These are phyloP conservation scores for Aquatica leii DNA, from an alignment of 2,888 invertebrate genomes.

Conservation along the genomic window DNA sequence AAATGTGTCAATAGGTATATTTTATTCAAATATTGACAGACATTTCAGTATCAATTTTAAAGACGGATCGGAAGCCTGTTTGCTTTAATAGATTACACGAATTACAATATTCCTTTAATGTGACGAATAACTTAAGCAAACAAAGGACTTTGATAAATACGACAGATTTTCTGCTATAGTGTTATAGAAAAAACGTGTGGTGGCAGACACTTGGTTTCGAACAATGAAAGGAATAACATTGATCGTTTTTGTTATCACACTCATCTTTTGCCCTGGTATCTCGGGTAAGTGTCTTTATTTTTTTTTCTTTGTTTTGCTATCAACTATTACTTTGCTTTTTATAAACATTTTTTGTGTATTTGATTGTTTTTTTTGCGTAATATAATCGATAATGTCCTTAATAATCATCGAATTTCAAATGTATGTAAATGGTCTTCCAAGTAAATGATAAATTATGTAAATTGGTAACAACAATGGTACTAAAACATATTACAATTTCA, in stretches of 20 bases:
- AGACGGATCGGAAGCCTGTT: slow-evolving; percentile 24
- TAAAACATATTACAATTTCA: slow-evolving; percentile 25
- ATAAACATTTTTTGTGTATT: too few species aligned
- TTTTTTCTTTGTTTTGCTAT: too few species aligned
- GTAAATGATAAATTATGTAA: slow-evolving; percentile 41
- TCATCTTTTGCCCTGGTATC: slow-evolving; percentile 10
- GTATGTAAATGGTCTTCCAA: slow-evolving; percentile 42
- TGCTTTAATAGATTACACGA: slow-evolving; percentile 46
- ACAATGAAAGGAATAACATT: slow-evolving; percentile 31
- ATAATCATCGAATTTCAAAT: slow-evolving; percentile 47
- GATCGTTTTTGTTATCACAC: slow-evolving; percentile 17
- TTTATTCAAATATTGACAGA: slow-evolving; percentile 11
- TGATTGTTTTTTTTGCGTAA: too few species aligned
- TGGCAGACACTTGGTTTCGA: slow-evolving; percentile 23
- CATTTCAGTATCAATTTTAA: slow-evolving; percentile 8
- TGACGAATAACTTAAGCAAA: slow-evolving; percentile 43
- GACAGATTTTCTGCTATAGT: slow-evolving; percentile 42
- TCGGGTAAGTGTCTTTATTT: slow-evolving; percentile 22
- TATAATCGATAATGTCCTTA: slow-evolving; percentile 42
- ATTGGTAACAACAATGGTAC: slow-evolving; percentile 27
- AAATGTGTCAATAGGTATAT: slow-evolving; percentile 14
- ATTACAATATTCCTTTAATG: slow-evolving; percentile 45
- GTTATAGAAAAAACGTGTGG: slow-evolving; percentile 43
- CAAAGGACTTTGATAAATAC: slow-evolving; percentile 45
- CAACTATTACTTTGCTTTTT: too few species aligned